Evolutionary conservation across 2,797 vertebrate species (phyloP).

Genomic region (Semaprochilodus insignis): DNA sequence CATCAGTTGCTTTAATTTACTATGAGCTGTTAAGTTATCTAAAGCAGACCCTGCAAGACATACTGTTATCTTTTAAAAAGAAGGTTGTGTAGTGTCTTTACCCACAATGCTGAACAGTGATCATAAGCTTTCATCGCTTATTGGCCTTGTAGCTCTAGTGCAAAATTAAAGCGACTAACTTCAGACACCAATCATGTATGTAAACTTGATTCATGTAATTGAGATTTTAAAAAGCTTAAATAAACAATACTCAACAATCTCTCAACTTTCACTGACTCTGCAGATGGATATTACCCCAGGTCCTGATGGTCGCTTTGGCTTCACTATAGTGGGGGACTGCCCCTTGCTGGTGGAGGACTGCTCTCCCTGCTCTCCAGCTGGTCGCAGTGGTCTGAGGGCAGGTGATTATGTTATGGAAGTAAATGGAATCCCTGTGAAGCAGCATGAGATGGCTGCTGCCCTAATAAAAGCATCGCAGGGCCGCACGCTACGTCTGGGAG

Average conservation of each 20-base stretch:
- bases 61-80: no score
- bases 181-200: no score
- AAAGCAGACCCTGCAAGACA: no score
- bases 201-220: no score
- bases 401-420: constrained; percentile 90
- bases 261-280: neutral
- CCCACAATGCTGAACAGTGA: no score
- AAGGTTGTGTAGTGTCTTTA: no score
- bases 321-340: constrained; percentile 81
- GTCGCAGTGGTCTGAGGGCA: constrained; percentile 80
- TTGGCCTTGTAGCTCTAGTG: no score
- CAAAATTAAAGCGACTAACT: no score
- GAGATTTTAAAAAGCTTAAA: neutral
- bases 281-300: constrained; percentile 80
- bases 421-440: constrained; percentile 80
- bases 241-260: neutral
- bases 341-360: constrained; percentile 86
- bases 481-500: constrained; percentile 80
- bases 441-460: constrained; percentile 75
- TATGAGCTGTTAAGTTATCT: no score
- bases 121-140: no score
- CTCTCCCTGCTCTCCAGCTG: constrained; percentile 82
- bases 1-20: no score
- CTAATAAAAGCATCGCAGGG: constrained; percentile 81
- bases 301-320: constrained; percentile 81